phyloP scores from a whole-genome alignment of 2,113 vertebrate genomes.

The Sarotherodon lohbergeri region DNA sequence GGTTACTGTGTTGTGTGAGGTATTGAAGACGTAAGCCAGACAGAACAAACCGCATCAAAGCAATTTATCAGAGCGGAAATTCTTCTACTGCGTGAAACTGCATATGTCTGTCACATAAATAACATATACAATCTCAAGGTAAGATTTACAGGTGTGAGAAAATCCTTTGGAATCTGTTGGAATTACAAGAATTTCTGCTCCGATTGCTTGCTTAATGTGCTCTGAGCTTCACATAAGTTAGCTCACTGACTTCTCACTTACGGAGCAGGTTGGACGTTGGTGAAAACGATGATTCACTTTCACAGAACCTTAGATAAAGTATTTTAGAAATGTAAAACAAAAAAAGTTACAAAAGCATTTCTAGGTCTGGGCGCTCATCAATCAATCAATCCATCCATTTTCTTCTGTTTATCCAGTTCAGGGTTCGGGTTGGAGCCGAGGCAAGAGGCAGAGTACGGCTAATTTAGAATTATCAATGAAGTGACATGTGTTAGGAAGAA shows the following conservation, averaged over 20 bases:
- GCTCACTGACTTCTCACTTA: not conserved
- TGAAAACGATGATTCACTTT: not conserved
- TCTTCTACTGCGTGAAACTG: not conserved
- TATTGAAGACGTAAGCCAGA: constrained; percentile 12
- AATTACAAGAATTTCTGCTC: not conserved
- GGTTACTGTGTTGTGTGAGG: not conserved
- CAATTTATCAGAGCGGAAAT: not conserved
- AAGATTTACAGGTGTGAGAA: not conserved
- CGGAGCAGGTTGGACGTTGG: not conserved
- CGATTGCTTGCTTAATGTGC: not conserved
- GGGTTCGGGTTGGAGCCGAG: not conserved
- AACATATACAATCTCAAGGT: not conserved
- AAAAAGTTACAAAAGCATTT: not conserved
- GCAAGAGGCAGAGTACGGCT: not conserved
- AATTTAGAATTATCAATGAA: not conserved
- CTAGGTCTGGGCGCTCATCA: not conserved
- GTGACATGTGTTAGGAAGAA: not conserved
- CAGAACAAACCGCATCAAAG: not conserved
- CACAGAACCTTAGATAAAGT: not conserved
- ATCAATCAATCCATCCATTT: not conserved
- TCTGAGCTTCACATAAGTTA: not conserved
- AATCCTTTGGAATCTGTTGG: not conserved
- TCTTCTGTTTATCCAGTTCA: not conserved
- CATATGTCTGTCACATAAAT: not conserved
- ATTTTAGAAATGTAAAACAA: not conserved